Evolutionary conservation across 2,797 vertebrate species (phyloP).

Genomic region (Ispidina lecontei): DNA sequence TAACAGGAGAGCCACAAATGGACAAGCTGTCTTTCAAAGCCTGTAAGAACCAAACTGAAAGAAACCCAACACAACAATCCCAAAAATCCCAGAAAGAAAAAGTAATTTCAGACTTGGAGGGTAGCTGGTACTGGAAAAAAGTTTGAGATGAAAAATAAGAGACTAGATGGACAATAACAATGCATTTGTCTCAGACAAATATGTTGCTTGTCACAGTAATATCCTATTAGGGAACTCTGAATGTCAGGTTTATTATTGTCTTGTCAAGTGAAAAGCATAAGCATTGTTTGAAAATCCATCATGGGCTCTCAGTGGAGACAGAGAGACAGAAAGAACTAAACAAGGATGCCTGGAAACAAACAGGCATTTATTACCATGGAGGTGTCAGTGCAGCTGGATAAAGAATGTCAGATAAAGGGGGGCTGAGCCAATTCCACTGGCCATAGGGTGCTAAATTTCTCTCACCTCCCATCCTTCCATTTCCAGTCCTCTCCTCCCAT

Average conservation of each 20-base stretch:
- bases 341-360: neutral
- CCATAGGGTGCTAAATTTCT: neutral
- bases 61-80: neutral
- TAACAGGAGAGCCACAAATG: neutral
- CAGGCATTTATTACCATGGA: neutral
- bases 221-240: slow-evolving; percentile 12
- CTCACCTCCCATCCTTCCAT: slow-evolving; percentile 99
- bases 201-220: neutral
- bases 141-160: neutral
- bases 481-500: slow-evolving; percentile 96
- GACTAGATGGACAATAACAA: neutral
- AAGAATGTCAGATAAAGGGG: neutral
- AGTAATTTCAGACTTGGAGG: neutral
- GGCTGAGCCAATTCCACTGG: neutral
- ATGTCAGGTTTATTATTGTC: slow-evolving; percentile 13
- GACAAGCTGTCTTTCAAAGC: neutral
- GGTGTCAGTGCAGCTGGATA: neutral
- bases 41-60: neutral
- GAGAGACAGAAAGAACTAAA: neutral
- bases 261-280: neutral
- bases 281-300: neutral
- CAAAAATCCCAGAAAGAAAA: neutral
- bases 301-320: neutral
- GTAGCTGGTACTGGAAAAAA: neutral
- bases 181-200: slow-evolving; percentile 5